phyloP scores from a whole-genome alignment of 2,797 vertebrate genomes.

The Neosilurus mollespiculum region DNA sequence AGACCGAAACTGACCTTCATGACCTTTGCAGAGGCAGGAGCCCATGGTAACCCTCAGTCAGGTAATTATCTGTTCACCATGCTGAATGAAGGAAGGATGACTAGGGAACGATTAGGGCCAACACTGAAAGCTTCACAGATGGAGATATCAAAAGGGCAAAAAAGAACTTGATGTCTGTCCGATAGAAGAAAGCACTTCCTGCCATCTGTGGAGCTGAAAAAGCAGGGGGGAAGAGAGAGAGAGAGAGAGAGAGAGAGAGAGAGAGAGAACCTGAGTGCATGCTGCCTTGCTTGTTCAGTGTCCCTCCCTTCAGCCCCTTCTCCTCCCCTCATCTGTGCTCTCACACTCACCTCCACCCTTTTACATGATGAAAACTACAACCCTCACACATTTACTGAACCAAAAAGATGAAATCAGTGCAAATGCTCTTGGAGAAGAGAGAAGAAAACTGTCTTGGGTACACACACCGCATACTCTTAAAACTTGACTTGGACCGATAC shows the following conservation, averaged over 20 bases:
- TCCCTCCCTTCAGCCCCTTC: constrained; percentile 63
- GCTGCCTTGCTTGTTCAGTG: constrained; percentile 64
- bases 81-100: constrained; percentile 55
- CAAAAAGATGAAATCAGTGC: not conserved
- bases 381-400: not conserved
- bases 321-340: constrained; percentile 42
- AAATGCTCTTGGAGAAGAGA: not conserved
- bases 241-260: constrained; percentile 10
- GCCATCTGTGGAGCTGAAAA: constrained; percentile 60
- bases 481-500: not conserved
- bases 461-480: not conserved
- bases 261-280: constrained; percentile 49
- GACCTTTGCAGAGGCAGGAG: constrained; percentile 80
- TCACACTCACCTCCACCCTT: constrained; percentile 40
- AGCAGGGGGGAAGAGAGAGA: constrained; percentile 33
- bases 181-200: constrained; percentile 58
- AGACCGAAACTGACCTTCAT: constrained; percentile 76
- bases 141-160: constrained; percentile 15
- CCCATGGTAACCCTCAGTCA: constrained; percentile 72
- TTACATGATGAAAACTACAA: constrained; percentile 39
- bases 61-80: constrained; percentile 78
- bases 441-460: not conserved
- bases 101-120: constrained; percentile 44
- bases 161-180: constrained; percentile 39
- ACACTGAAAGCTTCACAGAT: constrained; percentile 42